A percentile compares a stretch with the other conserved stretches of the same genome.
These are phyloP conservation scores for Ursus arctos DNA, from an alignment of 2,113 vertebrate species.

Conservation along the genomic window DNA sequence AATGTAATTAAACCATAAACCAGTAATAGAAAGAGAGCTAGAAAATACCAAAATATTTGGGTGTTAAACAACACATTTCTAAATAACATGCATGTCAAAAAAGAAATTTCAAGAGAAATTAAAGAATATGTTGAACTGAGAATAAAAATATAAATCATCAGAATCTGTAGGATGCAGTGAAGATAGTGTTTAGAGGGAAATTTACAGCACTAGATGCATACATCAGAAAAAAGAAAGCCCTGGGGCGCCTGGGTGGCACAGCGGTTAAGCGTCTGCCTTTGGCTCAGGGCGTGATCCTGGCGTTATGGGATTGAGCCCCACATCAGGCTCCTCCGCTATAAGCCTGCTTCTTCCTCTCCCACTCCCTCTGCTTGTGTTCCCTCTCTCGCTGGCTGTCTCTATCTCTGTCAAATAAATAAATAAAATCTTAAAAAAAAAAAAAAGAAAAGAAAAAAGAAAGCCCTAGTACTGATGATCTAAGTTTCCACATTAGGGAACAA, in stretches of 20 bases:
- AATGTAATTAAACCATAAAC: not conserved
- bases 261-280: too few species aligned
- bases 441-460: not conserved
- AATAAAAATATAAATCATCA: not conserved
- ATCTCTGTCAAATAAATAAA: too few species aligned
- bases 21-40: not conserved
- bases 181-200: not conserved
- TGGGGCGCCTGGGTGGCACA: not conserved
- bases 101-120: not conserved
- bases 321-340: too few species aligned
- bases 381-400: too few species aligned
- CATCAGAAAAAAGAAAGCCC: not conserved
- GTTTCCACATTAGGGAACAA: slow-evolving; percentile 14
- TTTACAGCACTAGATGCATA: not conserved
- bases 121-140: not conserved
- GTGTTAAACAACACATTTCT: not conserved
- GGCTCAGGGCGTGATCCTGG: too few species aligned
- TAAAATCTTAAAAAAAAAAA: too few species aligned
- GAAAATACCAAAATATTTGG: not conserved
- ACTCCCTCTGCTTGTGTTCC: too few species aligned
- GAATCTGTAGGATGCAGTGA: not conserved
- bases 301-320: too few species aligned
- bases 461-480: not conserved
- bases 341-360: too few species aligned
- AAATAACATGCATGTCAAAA: not conserved